Conservation (phyloP, 2,888 invertebrate species). For the Xiphydria camelus region DNA sequence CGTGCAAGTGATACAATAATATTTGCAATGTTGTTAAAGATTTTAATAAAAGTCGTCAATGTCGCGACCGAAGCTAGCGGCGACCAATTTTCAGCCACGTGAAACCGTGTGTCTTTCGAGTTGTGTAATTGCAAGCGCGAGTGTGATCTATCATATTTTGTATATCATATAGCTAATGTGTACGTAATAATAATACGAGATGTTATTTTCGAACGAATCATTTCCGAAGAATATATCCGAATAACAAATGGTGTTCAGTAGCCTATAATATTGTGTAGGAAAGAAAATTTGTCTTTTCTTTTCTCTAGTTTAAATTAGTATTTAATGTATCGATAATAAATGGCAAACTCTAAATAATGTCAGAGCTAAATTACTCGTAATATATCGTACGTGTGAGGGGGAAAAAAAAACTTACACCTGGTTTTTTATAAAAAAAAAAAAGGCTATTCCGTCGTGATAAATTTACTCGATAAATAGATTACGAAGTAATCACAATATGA, state of each 20-base stretch:
- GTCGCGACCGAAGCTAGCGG: constrained; percentile 44
- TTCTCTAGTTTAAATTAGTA: constrained; percentile 34
- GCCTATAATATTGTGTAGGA: constrained; percentile 31
- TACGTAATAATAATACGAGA: constrained; percentile 24
- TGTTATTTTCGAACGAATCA: constrained; percentile 15
- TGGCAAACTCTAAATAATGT: constrained; percentile 34
- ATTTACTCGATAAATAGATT: too few species aligned
- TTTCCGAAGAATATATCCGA: constrained; percentile 11
- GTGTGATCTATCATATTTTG: constrained; percentile 35
- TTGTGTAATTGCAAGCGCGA: constrained; percentile 32
- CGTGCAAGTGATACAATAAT: constrained; percentile 43
- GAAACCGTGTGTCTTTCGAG: constrained; percentile 49
- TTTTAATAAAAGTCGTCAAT: constrained; percentile 29
- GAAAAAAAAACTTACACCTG: too few species aligned
- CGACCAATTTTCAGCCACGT: constrained; percentile 41
- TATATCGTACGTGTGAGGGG: too few species aligned
- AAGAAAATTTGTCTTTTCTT: constrained; percentile 23
- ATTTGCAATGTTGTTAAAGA: constrained; percentile 53
- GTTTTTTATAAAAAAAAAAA: too few species aligned
- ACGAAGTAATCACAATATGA: too few species aligned
- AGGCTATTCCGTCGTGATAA: too few species aligned
- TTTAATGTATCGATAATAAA: constrained; percentile 39
- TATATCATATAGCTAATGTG: constrained; percentile 22
- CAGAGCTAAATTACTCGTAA: neutral
- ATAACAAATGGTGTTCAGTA: constrained; percentile 33